phyloP scores from a whole-genome alignment of 2,888 invertebrate species.

The Agrotis clavis region DNA sequence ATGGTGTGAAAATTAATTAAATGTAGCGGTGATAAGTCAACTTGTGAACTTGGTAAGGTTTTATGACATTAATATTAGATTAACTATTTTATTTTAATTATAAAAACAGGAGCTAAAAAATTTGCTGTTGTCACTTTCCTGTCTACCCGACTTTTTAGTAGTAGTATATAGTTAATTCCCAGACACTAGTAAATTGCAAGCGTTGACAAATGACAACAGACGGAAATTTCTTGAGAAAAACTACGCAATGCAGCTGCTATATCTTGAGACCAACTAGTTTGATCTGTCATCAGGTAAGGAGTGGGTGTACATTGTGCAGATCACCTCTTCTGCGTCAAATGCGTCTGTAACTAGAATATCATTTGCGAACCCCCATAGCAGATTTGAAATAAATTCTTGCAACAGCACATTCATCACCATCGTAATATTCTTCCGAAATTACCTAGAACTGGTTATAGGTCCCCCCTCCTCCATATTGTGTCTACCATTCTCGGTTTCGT shows the following conservation, averaged over 20 bases:
- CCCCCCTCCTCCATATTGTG: not conserved
- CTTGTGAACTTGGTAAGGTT: too few species aligned
- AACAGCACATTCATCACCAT: too few species aligned
- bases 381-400: not conserved
- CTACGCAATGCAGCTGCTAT: slow-evolving; percentile 38
- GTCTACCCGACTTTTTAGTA: too few species aligned
- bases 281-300: slow-evolving; percentile 33
- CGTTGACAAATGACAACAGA: slow-evolving; percentile 51
- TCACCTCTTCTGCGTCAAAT: slow-evolving; percentile 16
- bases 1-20: too few species aligned
- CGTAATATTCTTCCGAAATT: not conserved
- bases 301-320: slow-evolving; percentile 29
- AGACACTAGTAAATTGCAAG: slow-evolving; percentile 44
- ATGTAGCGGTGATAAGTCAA: too few species aligned
- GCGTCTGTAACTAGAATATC: not conserved
- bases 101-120: too few species aligned
- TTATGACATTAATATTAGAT: too few species aligned
- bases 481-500: not conserved
- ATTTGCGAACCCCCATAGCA: not conserved
- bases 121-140: too few species aligned
- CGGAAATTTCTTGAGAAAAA: slow-evolving; percentile 35
- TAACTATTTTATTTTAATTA: too few species aligned
- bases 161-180: slow-evolving; percentile 23
- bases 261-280: slow-evolving; percentile 20
- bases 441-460: not conserved